Evolutionary conservation across 1,140 invertebrate species (phyloP).

Genomic region (Meteorus sp.): DNA sequence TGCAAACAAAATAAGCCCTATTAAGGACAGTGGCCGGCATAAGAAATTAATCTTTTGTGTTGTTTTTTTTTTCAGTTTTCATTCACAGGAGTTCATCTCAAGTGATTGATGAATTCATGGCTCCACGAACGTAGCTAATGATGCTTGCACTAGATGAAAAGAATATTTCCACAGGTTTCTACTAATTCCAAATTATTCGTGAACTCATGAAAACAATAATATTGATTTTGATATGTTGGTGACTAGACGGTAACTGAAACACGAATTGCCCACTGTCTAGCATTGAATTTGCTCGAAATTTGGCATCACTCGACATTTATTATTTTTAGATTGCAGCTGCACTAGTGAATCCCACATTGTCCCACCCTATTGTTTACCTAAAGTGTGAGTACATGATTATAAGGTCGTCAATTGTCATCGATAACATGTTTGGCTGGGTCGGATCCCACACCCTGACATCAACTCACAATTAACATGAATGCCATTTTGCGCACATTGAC

Average conservation of each 20-base stretch:
- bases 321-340: constrained; percentile 52
- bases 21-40: constrained; percentile 45
- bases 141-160: not conserved
- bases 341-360: constrained; percentile 11
- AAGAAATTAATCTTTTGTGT: constrained; percentile 17
- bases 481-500: too few species aligned
- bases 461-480: too few species aligned
- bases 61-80: not conserved
- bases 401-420: not conserved
- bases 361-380: constrained; percentile 42
- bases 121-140: too few species aligned
- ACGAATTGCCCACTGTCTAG: constrained; percentile 2
- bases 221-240: constrained; percentile 1
- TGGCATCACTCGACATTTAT: constrained; percentile 48
- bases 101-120: constrained; percentile 21
- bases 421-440: not conserved
- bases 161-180: not conserved
- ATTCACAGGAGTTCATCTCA: constrained; percentile 8
- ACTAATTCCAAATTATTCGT: not conserved
- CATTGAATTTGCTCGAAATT: constrained; percentile 51
- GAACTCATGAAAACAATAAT: not conserved
- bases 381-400: not conserved
- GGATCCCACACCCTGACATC: too few species aligned
- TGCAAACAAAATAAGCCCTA: constrained; percentile 53
- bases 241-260: constrained; percentile 9